These are phyloP conservation scores for Ageneiosus marmoratus DNA, from an alignment of 2,113 vertebrate species.

Conservation along the genomic window DNA sequence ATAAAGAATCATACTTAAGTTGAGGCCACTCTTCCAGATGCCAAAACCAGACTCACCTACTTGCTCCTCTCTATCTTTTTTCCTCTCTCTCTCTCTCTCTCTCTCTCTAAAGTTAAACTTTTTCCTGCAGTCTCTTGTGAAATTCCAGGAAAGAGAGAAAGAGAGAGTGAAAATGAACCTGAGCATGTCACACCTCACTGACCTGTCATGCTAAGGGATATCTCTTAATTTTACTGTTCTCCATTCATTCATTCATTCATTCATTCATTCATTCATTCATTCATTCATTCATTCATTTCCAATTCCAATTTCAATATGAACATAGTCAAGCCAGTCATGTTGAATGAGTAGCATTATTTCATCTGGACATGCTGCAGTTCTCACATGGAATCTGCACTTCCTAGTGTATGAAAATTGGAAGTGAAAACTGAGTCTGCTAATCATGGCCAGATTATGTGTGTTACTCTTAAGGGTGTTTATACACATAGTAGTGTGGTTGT, in stretches of 20 bases:
- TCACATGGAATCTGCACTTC: not conserved
- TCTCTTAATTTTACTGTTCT: not conserved
- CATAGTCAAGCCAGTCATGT: not conserved
- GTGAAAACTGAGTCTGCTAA: not conserved
- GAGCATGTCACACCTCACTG: constrained; percentile 6
- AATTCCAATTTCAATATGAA: not conserved
- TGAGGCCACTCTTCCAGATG: constrained; percentile 52
- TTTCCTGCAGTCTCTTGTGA: constrained; percentile 65
- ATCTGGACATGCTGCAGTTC: not conserved
- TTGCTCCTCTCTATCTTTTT: constrained; percentile 10
- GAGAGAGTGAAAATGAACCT: constrained; percentile 50
- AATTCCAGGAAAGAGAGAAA: constrained; percentile 63
- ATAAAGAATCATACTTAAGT: constrained; percentile 52
- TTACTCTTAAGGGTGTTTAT: not conserved
- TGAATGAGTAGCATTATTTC: not conserved
- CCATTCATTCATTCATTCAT: constrained; percentile 7
- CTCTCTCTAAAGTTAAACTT: constrained; percentile 35
- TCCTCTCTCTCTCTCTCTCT: not conserved
- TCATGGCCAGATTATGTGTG: not conserved
- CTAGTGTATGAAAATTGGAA: not conserved
- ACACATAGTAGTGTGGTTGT: not conserved
- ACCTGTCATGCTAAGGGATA: not conserved
- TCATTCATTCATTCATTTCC: constrained; percentile 13
- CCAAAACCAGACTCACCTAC: constrained; percentile 42
- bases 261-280: constrained; percentile 13